Base-by-base conservation (phyloP, 2,797 vertebrate genomes). In the Enteromius radiatus region DNA sequence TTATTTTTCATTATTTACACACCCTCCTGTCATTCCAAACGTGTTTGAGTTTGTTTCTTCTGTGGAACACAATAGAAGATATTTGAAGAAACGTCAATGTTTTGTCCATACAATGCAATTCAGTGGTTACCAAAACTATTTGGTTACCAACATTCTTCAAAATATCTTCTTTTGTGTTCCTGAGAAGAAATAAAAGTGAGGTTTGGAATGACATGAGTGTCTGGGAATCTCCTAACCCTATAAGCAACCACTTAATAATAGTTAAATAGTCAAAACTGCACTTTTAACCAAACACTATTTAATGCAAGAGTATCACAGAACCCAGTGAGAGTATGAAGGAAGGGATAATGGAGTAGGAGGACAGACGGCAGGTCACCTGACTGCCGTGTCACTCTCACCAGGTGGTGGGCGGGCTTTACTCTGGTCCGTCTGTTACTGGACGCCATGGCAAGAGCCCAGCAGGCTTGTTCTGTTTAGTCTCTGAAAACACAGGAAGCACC, bases 361-460 rank as follows among this genome's bases (percentile, higher is more conserved):
- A 86, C 82, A 84, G 82, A 82, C 45, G 79, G 79, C 31, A 43
- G 56, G 49, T 87, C 82, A 82, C 70, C 69, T 85, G 84, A 87
- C 73, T 82, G 70, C 79, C 63, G 36, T 82, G 65, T 84, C 76
- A 52, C 31, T 84, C 84, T 78, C 76, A 0, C 45, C 84, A 83
- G 86, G 86, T 84, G 79, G 82, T 82, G 79, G 84, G 82, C 15
- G 82, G 59, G 76, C 82, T 84, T 83, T 26, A 41, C 82, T 56
- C 59, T 68, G n/a, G 43, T 65, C 80, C 69, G 65, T 86, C 82
- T 84, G 82, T 87, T 80, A 74, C 79, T 19, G 59, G 81, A 79
- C 19, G 26, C 52, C 61, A 78, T 77, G 76, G 84, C 76, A 84
- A 80, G 80, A 63, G 63, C 75, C 61, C 79, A 84, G 76, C 75